Evolutionary conservation across 1,140 invertebrate genomes (phyloP).

Genomic region (Archegozetes longisetosus): DNA sequence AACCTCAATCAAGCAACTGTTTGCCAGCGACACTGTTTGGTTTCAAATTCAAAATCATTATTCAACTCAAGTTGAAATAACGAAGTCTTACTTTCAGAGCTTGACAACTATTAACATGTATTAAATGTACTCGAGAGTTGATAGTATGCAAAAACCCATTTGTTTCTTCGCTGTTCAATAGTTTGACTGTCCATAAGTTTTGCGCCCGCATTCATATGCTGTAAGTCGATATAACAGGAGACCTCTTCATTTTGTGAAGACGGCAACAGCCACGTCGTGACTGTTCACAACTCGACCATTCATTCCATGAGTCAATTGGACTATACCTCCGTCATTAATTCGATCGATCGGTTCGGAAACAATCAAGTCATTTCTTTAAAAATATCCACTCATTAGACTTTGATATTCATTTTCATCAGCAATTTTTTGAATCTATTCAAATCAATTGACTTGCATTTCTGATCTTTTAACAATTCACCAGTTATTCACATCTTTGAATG

Average conservation of each 20-base stretch:
- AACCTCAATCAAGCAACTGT: slow-evolving; percentile 85
- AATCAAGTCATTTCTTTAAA: slow-evolving; percentile 46
- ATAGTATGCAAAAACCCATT: slow-evolving; percentile 79
- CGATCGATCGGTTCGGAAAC: slow-evolving; percentile 57
- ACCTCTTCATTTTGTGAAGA: slow-evolving; percentile 80
- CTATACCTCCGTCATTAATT: slow-evolving; percentile 73
- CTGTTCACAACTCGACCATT: slow-evolving; percentile 43
- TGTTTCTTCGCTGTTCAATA: slow-evolving; percentile 52
- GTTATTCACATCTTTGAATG: slow-evolving; percentile 94
- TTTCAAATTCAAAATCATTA: no score
- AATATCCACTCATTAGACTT: neutral
- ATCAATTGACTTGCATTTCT: slow-evolving; percentile 38
- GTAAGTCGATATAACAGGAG: slow-evolving; percentile 90
- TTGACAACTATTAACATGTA: slow-evolving; percentile 67
- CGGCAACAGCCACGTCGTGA: slow-evolving; percentile 92
- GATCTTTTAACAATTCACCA: slow-evolving; percentile 96
- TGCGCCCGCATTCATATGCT: slow-evolving; percentile 90
- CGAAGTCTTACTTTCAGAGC: slow-evolving; percentile 47
- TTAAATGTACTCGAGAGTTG: slow-evolving; percentile 62
- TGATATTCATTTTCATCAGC: no score
- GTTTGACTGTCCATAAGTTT: slow-evolving; percentile 67
- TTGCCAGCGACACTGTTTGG: no score
- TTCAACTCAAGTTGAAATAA: no score
- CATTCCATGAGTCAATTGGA: slow-evolving; percentile 86
- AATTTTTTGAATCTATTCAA: no score